Percentiles rank a stretch among this genome's conserved stretches.
Evolutionary conservation across 2,113 vertebrate species (phyloP).

Genomic region (Numida meleagris): DNA sequence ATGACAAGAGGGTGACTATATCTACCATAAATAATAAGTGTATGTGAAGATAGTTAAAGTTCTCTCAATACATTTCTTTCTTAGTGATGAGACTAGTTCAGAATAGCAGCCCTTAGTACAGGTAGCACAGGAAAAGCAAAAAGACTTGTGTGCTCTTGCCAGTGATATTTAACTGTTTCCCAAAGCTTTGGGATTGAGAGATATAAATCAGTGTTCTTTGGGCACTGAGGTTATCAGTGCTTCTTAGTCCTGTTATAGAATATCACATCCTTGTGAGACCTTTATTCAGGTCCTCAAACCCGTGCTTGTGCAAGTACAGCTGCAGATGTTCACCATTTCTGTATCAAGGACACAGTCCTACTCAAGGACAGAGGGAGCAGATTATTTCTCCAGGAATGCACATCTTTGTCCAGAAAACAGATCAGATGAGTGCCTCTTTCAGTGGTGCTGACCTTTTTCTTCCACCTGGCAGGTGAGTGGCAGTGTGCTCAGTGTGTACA

Average conservation of each 20-base stretch:
- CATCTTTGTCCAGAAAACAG: not conserved
- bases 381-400: not conserved
- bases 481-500: constrained; percentile 79
- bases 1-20: not conserved
- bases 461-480: constrained; percentile 72
- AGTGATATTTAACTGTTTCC: not conserved
- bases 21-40: not conserved
- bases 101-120: not conserved
- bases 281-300: not conserved
- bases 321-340: not conserved
- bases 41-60: not conserved
- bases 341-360: not conserved
- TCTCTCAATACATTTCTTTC: not conserved
- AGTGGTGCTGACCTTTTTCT: not conserved
- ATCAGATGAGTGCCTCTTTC: not conserved
- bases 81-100: not conserved
- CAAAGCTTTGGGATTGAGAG: not conserved
- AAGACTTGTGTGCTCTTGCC: not conserved
- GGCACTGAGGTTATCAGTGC: not conserved
- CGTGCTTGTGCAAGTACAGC: not conserved
- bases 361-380: not conserved
- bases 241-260: not conserved
- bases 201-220: not conserved
- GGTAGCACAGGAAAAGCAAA: not conserved
- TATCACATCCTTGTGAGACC: not conserved